phyloP scores from a whole-genome alignment of 2,113 vertebrate genomes.

The Mobula hypostoma region DNA sequence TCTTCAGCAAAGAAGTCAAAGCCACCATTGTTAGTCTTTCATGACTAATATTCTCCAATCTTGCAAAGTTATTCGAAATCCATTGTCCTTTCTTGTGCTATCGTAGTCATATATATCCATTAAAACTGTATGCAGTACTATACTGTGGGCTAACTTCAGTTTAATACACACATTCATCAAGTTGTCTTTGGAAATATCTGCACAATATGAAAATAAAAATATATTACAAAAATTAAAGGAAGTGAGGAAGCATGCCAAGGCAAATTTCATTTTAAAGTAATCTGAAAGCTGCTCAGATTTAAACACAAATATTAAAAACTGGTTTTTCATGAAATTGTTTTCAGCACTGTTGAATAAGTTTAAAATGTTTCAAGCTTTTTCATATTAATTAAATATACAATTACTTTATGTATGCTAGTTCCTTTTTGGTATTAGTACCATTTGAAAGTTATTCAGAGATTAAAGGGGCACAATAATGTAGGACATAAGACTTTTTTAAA shows the following conservation, averaged over 20 bases:
- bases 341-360: neutral
- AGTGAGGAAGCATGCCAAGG: neutral
- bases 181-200: neutral
- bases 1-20: no score
- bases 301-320: neutral
- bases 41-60: neutral
- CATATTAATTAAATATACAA: neutral
- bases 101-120: no score
- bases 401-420: neutral
- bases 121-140: no score
- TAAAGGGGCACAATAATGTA: neutral
- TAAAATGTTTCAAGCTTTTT: neutral
- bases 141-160: no score
- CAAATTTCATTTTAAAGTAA: neutral
- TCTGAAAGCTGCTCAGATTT: neutral
- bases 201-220: conserved; percentile 16
- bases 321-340: neutral
- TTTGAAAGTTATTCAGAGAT: neutral
- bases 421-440: neutral
- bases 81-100: no score
- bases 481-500: neutral
- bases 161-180: neutral
- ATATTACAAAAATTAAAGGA: neutral
- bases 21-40: no score
- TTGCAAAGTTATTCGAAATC: neutral